Evolutionary conservation across 2,113 vertebrate species (phyloP).

Genomic region (Corythornis madagascariensis): DNA sequence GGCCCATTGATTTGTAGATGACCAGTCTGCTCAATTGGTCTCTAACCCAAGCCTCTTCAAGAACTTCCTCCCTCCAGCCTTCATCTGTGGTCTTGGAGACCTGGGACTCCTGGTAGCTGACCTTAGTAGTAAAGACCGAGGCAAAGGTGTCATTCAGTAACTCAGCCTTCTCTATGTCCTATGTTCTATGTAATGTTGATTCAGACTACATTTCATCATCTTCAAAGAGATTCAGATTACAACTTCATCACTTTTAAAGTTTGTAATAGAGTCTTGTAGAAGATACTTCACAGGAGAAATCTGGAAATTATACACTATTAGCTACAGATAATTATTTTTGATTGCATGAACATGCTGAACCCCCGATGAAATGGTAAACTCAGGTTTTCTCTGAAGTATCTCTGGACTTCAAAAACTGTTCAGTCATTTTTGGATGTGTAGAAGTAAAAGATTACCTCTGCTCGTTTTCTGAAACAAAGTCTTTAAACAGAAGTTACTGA

Average conservation of each 20-base stretch:
- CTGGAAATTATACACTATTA: neutral
- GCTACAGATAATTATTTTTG: no score
- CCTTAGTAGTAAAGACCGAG: no score
- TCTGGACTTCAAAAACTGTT: neutral
- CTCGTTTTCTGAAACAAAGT: neutral
- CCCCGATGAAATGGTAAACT: fast-evolving
- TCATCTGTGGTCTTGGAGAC: no score
- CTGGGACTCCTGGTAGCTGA: no score
- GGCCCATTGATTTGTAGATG: no score
- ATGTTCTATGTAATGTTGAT: neutral
- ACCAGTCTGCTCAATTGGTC: no score
- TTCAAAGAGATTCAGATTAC: neutral
- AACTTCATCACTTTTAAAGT: neutral
- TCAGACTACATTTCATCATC: neutral
- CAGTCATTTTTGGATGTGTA: neutral
- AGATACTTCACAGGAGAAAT: neutral
- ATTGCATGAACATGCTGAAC: neutral
- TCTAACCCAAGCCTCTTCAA: no score
- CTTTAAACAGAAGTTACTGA: neutral
- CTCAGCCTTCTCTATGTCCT: no score
- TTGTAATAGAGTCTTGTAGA: neutral
- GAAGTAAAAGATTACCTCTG: neutral
- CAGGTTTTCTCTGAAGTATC: neutral
- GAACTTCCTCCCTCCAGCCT: no score
- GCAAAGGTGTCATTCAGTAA: no score